Evolutionary conservation across 2,888 invertebrate species (phyloP), one percentile per base, ranked within the genome.

Genomic region (Atethmia centrago): DNA sequence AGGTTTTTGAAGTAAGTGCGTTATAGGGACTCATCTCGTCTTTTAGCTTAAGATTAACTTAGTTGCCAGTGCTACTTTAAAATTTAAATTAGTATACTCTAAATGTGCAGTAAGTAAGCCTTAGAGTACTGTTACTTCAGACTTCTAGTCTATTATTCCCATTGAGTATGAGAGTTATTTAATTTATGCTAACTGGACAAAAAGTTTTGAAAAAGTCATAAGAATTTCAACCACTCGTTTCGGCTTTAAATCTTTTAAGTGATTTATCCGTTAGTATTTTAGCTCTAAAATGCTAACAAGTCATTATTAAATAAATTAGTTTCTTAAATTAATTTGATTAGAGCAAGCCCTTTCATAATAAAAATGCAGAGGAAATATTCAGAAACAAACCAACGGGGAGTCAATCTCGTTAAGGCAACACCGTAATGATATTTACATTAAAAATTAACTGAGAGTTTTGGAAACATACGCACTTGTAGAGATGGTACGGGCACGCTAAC

Each of bases 381-480:
- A 71, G 79, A 87, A 87, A 89, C 92, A 91, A 91, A 89, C 90
- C 92, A 85, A 88, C 88, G 49, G 92, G 91, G 92, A 93, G 87
- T 88, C 89, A 90, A 93, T 90, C 92, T 93, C 91, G 92, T 93
- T 93, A 92, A 89, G 87, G 88, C 90, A 89, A 89, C 91, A 88
- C 90, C 87, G 89, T 92, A 90, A 94, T 93, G 90, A 94, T 93
- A 94, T 94, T 93, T 93, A 88, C 92, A 93, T 94, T 91, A 94
- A 93, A 93, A 93, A 93, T 93, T 93, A 87, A 93, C 87, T 76
- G 45, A 47, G 71, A 80, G 28, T 74, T 73, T 55, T 74, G 79
- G 40, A 88, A 87, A 92, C 85, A 90, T 80, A 91, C 86, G 84
- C 61, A 1, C 7, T 5, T 16, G 19, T 40, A 73, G 40, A 49